These are phyloP conservation scores for Nematostella vectensis DNA, from an alignment of 92 coral and sea anemone species.

Conservation along the genomic window DNA sequence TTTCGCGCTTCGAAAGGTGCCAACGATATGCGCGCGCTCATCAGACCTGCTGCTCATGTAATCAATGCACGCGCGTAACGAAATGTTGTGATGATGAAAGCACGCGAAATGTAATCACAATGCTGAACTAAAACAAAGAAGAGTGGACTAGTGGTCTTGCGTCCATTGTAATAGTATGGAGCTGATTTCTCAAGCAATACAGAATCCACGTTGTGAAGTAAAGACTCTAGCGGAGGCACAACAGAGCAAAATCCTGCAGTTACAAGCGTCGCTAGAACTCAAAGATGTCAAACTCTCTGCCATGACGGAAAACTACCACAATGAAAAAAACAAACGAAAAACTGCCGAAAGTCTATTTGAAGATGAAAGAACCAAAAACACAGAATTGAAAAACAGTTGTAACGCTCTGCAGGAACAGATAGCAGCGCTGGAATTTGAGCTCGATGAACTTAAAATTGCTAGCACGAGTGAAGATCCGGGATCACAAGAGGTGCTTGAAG, in stretches of 20 bases:
- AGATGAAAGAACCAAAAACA: background rate
- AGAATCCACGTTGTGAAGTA: slow-evolving; percentile 6
- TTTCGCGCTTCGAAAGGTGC: too few relatives aligned
- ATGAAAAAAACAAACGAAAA: slow-evolving; percentile 13
- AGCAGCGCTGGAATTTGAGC: slow-evolving; percentile 3
- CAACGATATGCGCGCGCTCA: too few relatives aligned
- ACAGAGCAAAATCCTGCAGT: slow-evolving; percentile 1
- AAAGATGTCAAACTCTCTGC: slow-evolving; percentile 7
- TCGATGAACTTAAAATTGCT: background rate
- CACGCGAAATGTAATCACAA: too few relatives aligned
- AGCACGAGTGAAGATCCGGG: background rate
- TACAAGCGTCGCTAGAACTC: slow-evolving; percentile 3
- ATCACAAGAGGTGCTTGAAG: background rate
- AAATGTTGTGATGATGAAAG: too few relatives aligned
- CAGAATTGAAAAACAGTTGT: slow-evolving; percentile 6
- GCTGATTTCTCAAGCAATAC: background rate
- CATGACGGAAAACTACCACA: slow-evolving; percentile 16
- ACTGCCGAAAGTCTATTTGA: slow-evolving; percentile 8
- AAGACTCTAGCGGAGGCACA: slow-evolving; percentile 5
- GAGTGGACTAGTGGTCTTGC: too few relatives aligned
- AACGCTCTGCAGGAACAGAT: slow-evolving; percentile 3
- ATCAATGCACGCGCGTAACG: too few relatives aligned
- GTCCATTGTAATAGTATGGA: too few relatives aligned
- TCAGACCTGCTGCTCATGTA: too few relatives aligned
- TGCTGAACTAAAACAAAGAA: too few relatives aligned